Evolutionary conservation across 2,888 invertebrate species (phyloP), one percentile per base, ranked within the genome.

Genomic region (Gonocerus acuteangulatus): DNA sequence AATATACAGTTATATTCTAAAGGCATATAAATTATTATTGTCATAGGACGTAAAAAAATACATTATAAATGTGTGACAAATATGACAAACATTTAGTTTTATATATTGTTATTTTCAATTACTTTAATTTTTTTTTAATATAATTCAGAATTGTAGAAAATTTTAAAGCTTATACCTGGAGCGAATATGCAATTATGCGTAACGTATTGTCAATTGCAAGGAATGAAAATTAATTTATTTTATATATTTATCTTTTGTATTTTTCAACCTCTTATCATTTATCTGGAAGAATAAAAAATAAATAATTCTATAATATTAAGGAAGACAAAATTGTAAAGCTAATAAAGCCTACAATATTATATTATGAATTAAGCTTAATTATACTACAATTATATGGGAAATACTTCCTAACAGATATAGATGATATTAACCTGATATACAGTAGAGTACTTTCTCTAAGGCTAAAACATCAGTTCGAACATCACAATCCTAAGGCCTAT

Each of bases 121-220:
- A 39, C n/a, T 9, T n/a, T 39, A n/a, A 39, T 11, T n/a, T 39
- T 39, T 39, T 27, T 27, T 27, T 27, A 6, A 27, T 39, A 39
- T 39, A 39, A 39, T 39, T 39, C 39, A 39, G 39, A 39, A n/a
- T 52, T 22, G 39, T 52, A 52, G 52, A 52, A 52, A 52, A 52
- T 34, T 52, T 52, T 52, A 52, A 52, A 52, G 52, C 52, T 52
- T 52, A 52, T 21, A 52, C 52, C 52, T 39, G 52, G 52, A 52
- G 52, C 52, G 52, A 52, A 39, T 52, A 52, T 52, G 19, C 23
- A 52, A 36, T 18, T 52, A 52, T 21, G 39, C 36, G 19, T 52
- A 52, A 36, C 18, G 42, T 52, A 52, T 52, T 52, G 52, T 52
- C 52, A 21, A 36, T 52, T 52, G 52, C 52, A 52, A 21, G 36